Conservation (phyloP, 2,113 vertebrate genomes). For the Prionailurus bengalensis region DNA sequence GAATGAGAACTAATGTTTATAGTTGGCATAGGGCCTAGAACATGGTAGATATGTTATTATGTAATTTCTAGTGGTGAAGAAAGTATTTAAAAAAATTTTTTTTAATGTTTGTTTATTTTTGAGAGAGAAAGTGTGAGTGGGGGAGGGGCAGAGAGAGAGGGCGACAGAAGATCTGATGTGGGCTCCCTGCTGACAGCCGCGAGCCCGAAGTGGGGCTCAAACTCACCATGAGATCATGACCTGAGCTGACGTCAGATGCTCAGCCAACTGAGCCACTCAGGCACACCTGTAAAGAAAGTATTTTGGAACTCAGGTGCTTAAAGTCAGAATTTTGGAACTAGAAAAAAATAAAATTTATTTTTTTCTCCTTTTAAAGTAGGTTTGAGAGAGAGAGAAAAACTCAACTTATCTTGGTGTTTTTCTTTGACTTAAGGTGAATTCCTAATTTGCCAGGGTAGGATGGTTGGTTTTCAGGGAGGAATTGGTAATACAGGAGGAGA, state of each 20-base stretch:
- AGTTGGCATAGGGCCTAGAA: neutral
- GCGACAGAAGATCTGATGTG: too few species aligned
- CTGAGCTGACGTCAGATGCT: too few species aligned
- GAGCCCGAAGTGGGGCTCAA: too few species aligned
- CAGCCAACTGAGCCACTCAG: too few species aligned
- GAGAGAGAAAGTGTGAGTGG: too few species aligned
- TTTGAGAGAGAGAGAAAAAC: neutral
- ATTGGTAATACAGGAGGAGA: neutral
- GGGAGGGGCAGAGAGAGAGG: too few species aligned
- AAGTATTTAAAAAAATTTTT: neutral
- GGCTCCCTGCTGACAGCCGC: too few species aligned
- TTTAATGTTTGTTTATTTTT: too few species aligned
- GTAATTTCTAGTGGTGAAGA: neutral
- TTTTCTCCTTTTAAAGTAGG: neutral
- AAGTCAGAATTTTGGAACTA: constrained; percentile 54
- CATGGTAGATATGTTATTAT: neutral
- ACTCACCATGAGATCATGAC: too few species aligned
- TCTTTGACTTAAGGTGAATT: constrained; percentile 3
- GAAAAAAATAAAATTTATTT: neutral
- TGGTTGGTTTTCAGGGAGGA: constrained; percentile 18
- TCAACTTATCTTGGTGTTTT: constrained; percentile 27
- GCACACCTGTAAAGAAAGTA: neutral
- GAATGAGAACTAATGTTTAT: constrained; percentile 8
- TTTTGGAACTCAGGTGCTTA: constrained; percentile 6
- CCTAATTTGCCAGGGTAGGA: neutral